Conservation (phyloP, 2,797 vertebrate species). For the Naso thynnoides region DNA sequence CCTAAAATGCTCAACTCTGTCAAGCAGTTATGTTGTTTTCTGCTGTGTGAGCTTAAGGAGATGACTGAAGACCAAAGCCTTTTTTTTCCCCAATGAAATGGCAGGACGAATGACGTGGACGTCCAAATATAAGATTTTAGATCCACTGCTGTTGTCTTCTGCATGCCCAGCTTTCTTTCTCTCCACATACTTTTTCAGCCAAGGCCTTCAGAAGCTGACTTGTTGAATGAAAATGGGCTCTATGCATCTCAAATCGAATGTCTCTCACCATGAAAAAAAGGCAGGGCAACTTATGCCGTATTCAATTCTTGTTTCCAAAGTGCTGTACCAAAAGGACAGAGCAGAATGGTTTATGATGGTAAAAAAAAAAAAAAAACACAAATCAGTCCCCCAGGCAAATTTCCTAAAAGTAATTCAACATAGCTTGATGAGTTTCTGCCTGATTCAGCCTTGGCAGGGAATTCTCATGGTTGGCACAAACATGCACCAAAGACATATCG, state of each 20-base stretch:
- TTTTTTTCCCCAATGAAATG: neutral
- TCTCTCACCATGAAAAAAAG: constrained; percentile 10
- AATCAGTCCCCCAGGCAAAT: constrained; percentile 36
- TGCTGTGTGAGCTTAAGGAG: constrained; percentile 8
- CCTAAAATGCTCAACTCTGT: too few species aligned
- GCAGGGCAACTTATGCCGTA: constrained; percentile 2
- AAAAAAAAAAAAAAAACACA: constrained; percentile 19
- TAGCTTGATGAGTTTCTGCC: constrained; percentile 34
- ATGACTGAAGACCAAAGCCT: neutral
- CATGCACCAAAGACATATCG: constrained; percentile 53
- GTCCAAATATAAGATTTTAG: neutral
- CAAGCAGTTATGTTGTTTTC: neutral
- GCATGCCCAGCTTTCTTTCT: neutral
- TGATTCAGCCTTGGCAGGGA: constrained; percentile 55
- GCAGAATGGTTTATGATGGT: constrained; percentile 26
- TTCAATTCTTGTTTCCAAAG: constrained; percentile 29
- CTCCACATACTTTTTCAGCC: neutral
- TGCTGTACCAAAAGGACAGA: constrained; percentile 5
- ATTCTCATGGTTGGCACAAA: constrained; percentile 41
- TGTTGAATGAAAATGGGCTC: neutral
- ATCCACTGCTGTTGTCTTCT: neutral
- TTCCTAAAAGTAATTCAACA: constrained; percentile 41
- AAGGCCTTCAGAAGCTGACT: constrained; percentile 1
- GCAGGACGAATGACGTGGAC: constrained; percentile 1
- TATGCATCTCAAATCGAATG: neutral